Evolutionary conservation across 1,140 invertebrate genomes (phyloP), one percentile per base, ranked within the genome.

Genomic region (Tetragnatha versicolor): DNA sequence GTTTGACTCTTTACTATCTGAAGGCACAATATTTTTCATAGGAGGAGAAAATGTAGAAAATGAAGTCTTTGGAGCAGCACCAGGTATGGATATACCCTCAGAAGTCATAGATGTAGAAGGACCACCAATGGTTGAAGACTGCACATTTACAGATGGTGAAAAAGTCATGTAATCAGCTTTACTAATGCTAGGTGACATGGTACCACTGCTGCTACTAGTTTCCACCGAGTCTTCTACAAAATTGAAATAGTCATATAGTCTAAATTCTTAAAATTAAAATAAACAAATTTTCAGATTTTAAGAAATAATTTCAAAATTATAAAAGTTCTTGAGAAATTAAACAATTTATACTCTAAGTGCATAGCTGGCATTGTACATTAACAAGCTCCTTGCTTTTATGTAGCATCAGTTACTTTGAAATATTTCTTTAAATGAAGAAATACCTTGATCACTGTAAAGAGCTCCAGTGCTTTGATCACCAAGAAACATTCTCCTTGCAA

Each of bases 401-500:
- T n/a, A n/a, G n/a, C n/a, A n/a, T 47, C 12, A 47, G 12, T 47
- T 17, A 47, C 42, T 17, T 47, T 47, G 3, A 17, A 9, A 7
- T 58, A 45, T 39, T 60, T 45, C 10, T 53, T 58, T 51, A 7
- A 6, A 45, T 25, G 12, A 63, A 2, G 17, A 12, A n/a, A 17
- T 70, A 80, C 79, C 88, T 0, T 86, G 86, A 73, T 90, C 89
- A 25, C 87, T 88, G 69, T 88, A 88, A 3, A 87, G 84, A 0
- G 87, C 82, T 58, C 85, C 86, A 17, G 87, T 89, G 81, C 90
- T 93, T 6, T 93, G 85, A 87, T 98, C 96, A 17, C 97, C 97
- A 12, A 99, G 88, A 85, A 99, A 98, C 80, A 99, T 88, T 70
- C 96, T 86, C 22, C 96, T 88, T 25, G 98, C 95, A 79, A 99